phyloP scores from a whole-genome alignment of 1,140 invertebrate species.

The Polypedilum vanderplanki region DNA sequence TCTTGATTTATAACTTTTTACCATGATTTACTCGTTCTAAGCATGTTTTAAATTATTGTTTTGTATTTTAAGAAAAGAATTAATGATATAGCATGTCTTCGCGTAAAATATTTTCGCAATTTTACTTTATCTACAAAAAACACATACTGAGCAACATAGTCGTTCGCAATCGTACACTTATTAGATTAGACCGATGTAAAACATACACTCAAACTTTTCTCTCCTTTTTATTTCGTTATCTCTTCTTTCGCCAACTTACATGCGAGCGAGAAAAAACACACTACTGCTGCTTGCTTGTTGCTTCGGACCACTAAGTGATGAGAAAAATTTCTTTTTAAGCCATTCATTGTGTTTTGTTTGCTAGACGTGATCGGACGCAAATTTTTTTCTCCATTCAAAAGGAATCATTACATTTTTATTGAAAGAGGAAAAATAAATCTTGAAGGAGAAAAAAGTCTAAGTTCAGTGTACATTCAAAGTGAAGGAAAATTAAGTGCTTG shows the following conservation, averaged over 20 bases:
- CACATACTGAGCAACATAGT: too few species aligned
- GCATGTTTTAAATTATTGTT: too few species aligned
- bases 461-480: background rate
- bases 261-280: too few species aligned
- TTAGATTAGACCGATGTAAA: background rate
- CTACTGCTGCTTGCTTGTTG: too few species aligned
- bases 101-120: too few species aligned
- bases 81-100: too few species aligned
- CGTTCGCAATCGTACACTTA: too few species aligned
- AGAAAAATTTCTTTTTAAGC: background rate
- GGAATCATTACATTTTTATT: too few species aligned
- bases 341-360: constrained; percentile 7
- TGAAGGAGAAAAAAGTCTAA: background rate
- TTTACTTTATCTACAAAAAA: too few species aligned
- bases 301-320: background rate
- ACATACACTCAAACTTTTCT: constrained; percentile 18
- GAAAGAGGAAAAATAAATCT: background rate
- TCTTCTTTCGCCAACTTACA: background rate
- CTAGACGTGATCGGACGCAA: constrained; percentile 16
- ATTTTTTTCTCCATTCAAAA: background rate
- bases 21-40: too few species aligned
- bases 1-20: too few species aligned
- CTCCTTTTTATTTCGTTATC: constrained; percentile 9
- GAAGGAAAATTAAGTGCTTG: background rate
- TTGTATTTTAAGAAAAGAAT: too few species aligned